These are phyloP conservation scores for Tetranychus piercei DNA, from an alignment of 2,888 invertebrate species.

Conservation along the genomic window DNA sequence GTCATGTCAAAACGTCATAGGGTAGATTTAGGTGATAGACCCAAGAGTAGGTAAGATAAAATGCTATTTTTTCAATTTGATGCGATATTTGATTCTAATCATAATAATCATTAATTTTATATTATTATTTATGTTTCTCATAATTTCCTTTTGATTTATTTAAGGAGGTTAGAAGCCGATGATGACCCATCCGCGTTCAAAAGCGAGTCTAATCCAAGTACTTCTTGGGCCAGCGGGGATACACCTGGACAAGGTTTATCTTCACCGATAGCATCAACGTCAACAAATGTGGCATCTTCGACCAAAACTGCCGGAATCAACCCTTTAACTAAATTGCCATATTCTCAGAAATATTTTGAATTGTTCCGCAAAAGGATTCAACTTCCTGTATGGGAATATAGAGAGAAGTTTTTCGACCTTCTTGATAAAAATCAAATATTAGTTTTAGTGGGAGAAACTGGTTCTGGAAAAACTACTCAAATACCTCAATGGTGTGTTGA, in stretches of 20 bases:
- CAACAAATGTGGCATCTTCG: background rate
- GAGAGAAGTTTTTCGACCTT: slow-evolving; percentile 80
- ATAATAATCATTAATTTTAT: background rate
- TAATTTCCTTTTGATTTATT: background rate
- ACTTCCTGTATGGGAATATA: slow-evolving; percentile 93
- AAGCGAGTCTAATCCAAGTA: background rate
- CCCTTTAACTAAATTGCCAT: slow-evolving; percentile 60
- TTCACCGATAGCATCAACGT: background rate
- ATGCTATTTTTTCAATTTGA: background rate
- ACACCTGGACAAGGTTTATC: background rate
- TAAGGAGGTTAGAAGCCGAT: background rate
- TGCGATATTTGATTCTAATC: background rate
- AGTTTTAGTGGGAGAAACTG: slow-evolving; percentile 93
- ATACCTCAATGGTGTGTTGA: slow-evolving; percentile 92
- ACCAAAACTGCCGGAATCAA: slow-evolving; percentile 38
- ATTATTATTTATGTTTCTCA: background rate
- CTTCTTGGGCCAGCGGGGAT: background rate
- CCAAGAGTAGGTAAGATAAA: background rate
- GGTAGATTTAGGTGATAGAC: background rate
- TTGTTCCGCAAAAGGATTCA: slow-evolving; percentile 61
- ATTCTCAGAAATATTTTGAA: slow-evolving; percentile 51
- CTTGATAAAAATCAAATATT: slow-evolving; percentile 82
- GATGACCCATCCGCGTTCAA: background rate
- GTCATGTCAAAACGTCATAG: background rate
- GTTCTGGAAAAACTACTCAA: slow-evolving; percentile 93